phyloP scores from a whole-genome alignment of 1,140 invertebrate genomes.

The Drosophila obscura region DNA sequence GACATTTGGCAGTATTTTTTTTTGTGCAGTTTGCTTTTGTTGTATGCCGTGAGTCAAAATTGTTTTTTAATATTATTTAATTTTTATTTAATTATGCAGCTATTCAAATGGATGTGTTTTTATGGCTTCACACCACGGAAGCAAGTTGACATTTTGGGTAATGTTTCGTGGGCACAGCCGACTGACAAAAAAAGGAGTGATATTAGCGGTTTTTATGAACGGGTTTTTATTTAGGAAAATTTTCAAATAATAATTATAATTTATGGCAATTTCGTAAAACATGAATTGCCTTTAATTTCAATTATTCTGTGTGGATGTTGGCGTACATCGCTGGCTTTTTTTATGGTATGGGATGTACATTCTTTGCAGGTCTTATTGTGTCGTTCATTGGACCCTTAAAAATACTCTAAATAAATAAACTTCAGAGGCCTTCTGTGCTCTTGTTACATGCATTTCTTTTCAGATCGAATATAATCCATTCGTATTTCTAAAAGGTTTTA shows the following conservation, averaged over 20 bases:
- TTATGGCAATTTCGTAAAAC: constrained; percentile 23
- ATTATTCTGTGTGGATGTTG: neutral
- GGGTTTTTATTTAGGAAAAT: constrained; percentile 21
- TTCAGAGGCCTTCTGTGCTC: constrained; percentile 20
- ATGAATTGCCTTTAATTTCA: constrained; percentile 9
- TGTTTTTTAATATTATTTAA: constrained; percentile 49
- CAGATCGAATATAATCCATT: constrained; percentile 8
- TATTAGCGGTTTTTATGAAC: constrained; percentile 21
- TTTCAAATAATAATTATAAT: constrained; percentile 25
- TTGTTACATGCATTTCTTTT: constrained; percentile 2
- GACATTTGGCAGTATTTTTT: constrained; percentile 51
- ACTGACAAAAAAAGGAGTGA: constrained; percentile 2
- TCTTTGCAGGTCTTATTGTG: neutral
- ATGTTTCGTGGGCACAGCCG: constrained; percentile 19
- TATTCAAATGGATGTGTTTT: constrained; percentile 60
- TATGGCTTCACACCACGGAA: constrained; percentile 68
- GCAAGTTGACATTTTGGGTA: constrained; percentile 68
- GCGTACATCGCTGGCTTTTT: neutral
- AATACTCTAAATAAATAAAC: neutral
- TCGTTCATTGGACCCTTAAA: no score
- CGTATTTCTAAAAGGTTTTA: constrained; percentile 6
- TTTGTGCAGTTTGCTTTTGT: neutral
- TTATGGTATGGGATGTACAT: constrained; percentile 9
- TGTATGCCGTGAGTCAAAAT: constrained; percentile 32
- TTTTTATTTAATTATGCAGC: constrained; percentile 71